Evolutionary conservation across 2,113 vertebrate genomes (phyloP).

Genomic region (Speoplatyrhinus poulsoni): DNA sequence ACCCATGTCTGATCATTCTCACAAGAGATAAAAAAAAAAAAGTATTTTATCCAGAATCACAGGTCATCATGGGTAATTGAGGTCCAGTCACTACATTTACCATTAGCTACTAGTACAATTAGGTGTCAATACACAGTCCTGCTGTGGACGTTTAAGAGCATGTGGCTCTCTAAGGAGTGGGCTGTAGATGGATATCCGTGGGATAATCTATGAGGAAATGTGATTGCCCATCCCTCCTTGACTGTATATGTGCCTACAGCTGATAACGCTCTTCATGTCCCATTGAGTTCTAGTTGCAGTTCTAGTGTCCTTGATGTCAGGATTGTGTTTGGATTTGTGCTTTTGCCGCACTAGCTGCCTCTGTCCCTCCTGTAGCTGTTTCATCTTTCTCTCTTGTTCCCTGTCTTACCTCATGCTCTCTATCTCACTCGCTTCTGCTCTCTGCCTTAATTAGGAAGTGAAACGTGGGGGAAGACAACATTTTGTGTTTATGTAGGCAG

Average conservation of each 20-base stretch:
- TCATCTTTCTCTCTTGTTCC: background rate
- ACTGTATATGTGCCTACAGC: background rate
- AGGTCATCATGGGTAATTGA: no score
- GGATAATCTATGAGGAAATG: background rate
- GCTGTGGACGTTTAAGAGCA: background rate
- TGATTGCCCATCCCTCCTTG: background rate
- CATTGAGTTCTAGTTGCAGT: background rate
- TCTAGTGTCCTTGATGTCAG: background rate
- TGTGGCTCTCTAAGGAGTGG: background rate
- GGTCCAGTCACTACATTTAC: no score
- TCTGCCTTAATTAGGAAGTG: conserved; percentile 71
- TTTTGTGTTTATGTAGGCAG: conserved; percentile 37
- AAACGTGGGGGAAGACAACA: conserved; percentile 39
- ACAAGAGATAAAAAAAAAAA: no score
- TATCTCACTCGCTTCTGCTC: background rate
- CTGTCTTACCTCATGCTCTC: background rate
- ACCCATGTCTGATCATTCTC: no score
- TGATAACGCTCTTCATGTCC: background rate
- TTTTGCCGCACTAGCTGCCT: conserved; percentile 13
- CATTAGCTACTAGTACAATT: no score
- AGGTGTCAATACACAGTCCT: no score
- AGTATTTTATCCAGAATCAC: no score
- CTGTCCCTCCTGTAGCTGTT: background rate
- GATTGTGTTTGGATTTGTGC: conserved; percentile 47
- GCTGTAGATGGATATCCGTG: background rate